phyloP scores from a whole-genome alignment of 2,888 invertebrate species.

The Tuberolachnus salignus region DNA sequence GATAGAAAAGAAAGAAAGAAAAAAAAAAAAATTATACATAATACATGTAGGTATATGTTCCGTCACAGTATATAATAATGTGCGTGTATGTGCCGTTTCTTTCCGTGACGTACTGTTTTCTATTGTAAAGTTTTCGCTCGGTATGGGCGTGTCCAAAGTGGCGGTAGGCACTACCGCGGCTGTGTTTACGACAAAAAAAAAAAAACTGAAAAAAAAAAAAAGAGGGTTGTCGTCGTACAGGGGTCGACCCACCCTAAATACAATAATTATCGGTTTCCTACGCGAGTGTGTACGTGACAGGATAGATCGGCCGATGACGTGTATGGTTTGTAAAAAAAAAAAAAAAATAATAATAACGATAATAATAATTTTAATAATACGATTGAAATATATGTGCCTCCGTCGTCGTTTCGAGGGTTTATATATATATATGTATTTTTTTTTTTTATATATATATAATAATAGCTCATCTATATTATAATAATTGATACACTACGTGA shows the following conservation, averaged over 20 bases:
- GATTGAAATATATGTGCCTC: background rate
- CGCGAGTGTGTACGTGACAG: constrained; percentile 48
- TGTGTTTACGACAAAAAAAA: constrained; percentile 18
- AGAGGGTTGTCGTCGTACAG: constrained; percentile 40
- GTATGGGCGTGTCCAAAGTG: constrained; percentile 41
- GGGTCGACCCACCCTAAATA: constrained; percentile 50
- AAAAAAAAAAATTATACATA: no score
- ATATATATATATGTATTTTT: no score
- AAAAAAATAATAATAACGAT: constrained; percentile 27
- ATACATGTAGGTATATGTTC: no score
- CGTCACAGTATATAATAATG: background rate
- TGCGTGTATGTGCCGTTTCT: background rate
- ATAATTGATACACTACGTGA: no score
- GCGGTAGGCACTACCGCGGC: constrained; percentile 43
- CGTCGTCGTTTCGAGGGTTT: background rate
- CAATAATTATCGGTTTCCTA: constrained; percentile 52
- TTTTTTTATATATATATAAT: no score
- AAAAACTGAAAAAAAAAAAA: constrained; percentile 15
- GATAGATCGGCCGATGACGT: constrained; percentile 46
- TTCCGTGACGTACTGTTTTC: constrained; percentile 5
- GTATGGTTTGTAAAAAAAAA: background rate
- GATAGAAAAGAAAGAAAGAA: background rate
- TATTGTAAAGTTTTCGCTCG: constrained; percentile 30
- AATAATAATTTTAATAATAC: no score
- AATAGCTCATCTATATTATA: no score